phyloP scores from a whole-genome alignment of 2,113 vertebrate species.

The Malurus melanocephalus region DNA sequence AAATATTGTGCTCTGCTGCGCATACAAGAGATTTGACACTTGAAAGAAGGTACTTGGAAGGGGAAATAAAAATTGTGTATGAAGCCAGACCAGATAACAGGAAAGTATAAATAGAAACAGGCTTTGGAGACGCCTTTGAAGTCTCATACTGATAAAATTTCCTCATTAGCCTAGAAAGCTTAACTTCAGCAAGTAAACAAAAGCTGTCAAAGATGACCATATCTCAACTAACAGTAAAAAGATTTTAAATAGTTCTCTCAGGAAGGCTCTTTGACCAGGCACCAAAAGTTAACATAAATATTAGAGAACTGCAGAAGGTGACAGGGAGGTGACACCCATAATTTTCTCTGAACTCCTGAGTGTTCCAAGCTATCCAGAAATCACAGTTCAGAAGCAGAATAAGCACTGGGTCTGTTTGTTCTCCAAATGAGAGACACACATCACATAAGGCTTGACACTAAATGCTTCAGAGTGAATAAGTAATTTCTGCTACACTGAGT shows the following conservation, averaged over 20 bases:
- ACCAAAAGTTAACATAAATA: not conserved
- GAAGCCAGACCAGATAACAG: not conserved
- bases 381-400: not conserved
- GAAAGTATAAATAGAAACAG: not conserved
- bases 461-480: not conserved
- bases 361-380: not conserved
- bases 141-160: not conserved
- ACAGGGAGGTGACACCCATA: not conserved
- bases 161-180: not conserved
- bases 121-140: not conserved
- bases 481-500: not conserved
- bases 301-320: not conserved
- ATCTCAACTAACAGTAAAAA: not conserved
- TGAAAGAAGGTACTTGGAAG: not conserved
- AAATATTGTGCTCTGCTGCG: not conserved
- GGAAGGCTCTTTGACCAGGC: not conserved
- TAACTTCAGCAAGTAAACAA: not conserved
- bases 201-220: not conserved
- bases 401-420: not conserved
- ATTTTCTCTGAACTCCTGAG: not conserved
- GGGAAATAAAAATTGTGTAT: not conserved
- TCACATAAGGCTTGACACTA: not conserved
- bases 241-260: not conserved
- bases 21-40: not conserved
- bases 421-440: not conserved